Conservation (phyloP, 2,888 invertebrate species). For the Idaea aversata region DNA sequence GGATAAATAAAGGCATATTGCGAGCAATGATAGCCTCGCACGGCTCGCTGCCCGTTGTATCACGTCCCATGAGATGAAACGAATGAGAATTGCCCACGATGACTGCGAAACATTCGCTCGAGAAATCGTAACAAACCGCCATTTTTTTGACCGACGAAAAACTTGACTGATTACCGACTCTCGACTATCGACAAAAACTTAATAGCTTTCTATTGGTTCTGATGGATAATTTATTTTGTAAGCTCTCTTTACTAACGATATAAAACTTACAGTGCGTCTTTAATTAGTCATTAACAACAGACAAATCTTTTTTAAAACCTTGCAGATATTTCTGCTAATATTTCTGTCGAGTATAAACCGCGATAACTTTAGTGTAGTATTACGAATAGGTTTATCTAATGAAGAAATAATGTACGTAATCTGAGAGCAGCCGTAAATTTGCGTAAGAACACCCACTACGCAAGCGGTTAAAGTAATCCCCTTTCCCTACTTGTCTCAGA, state of each 20-base stretch:
- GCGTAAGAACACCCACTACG: constrained; percentile 28
- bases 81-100: constrained; percentile 56
- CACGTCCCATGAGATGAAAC: constrained; percentile 59
- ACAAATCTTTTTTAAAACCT: too few species aligned
- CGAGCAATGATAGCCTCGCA: constrained; percentile 52
- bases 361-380: background rate
- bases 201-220: background rate
- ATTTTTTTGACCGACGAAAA: constrained; percentile 26
- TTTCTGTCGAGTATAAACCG: background rate
- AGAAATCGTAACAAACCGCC: constrained; percentile 32
- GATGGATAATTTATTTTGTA: background rate
- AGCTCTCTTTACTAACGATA: background rate
- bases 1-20: constrained; percentile 65
- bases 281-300: background rate
- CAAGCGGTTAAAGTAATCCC: constrained; percentile 35
- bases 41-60: constrained; percentile 47
- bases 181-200: background rate
- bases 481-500: constrained; percentile 37
- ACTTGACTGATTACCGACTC: constrained; percentile 22
- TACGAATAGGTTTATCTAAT: constrained; percentile 9
- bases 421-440: constrained; percentile 28
- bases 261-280: background rate
- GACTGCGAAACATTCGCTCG: constrained; percentile 46
- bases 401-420: constrained; percentile 26
- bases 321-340: background rate